Evolutionary conservation across 2,113 vertebrate genomes (phyloP), one percentile per base, ranked within the genome.

Genomic region (Hepsetus odoe): DNA sequence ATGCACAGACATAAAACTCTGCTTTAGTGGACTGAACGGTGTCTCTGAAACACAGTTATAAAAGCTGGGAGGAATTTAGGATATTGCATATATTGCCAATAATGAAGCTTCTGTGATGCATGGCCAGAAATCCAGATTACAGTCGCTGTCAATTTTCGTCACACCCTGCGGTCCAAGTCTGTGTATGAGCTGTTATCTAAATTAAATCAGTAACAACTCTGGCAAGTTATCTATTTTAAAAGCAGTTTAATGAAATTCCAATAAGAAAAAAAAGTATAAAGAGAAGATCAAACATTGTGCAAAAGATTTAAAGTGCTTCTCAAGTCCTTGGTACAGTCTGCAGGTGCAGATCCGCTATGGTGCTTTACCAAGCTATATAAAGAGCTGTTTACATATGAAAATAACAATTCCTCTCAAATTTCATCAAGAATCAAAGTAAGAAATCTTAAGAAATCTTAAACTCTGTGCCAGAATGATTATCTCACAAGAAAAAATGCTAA

Each of bases 231-330:
- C 59, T 58, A 61, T 40, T 74, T 82, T 71, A 38, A 28, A 82
- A 82, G 56, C 26, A n/a, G 42, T 79, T 79, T 79, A 75, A 72
- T 74, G 71, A 28, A 66, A 44, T 81, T 78, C 69, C 72, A 72
- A 32, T 61, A 14, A 73, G 65, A 73, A 66, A 80, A 74, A 76
- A 66, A 76, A 73, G 59, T 74, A 80, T 22, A 75, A 42, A 64
- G 13, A 22, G 40, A 70, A 49, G 53, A 81, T 49, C 22, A 65
- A 62, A 76, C 56, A 68, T 61, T 44, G 61, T 73, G 76, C 55
- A 85, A 85, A 80, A 44, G 66, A 68, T 74, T 72, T 62, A 79
- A 84, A 80, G 83, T 79, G 83, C 83, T 18, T 74, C 58, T 40
- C 49, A 30, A 38, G 58, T 55, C 44, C 64, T 42, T 70, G 68